Evolutionary conservation across 2,113 vertebrate genomes (phyloP).

Genomic region (Lamprotornis superbus): DNA sequence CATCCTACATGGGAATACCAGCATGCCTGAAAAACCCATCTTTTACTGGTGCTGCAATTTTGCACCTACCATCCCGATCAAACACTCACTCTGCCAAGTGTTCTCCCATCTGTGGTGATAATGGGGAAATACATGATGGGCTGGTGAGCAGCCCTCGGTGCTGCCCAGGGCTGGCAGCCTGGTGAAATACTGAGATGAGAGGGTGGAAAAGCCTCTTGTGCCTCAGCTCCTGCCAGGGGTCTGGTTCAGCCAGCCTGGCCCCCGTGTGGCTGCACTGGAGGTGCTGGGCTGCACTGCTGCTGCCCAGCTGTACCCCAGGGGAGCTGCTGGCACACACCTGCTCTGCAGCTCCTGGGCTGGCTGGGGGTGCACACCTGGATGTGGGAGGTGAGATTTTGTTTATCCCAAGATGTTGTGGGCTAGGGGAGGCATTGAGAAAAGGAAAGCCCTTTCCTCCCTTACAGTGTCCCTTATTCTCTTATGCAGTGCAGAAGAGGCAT

Average conservation of each 20-base stretch:
- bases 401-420: accelerated
- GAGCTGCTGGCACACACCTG: background rate
- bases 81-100: background rate
- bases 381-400: background rate
- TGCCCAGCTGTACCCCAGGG: background rate
- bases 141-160: background rate
- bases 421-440: background rate
- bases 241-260: background rate
- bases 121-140: background rate
- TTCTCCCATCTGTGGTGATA: background rate
- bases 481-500: background rate
- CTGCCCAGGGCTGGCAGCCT: background rate
- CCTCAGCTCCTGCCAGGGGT: background rate
- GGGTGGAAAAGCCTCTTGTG: background rate
- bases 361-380: accelerated
- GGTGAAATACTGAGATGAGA: background rate
- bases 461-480: background rate
- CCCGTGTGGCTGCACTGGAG: background rate
- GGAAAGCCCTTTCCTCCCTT: background rate
- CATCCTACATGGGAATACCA: background rate
- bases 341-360: background rate
- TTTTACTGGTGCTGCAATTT: background rate
- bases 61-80: background rate
- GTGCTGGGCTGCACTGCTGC: background rate
- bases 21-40: background rate